Evolutionary conservation across 37 sponge, comb jelly and placozoan species (phyloP).

Genomic region (Hexactinellida sp.): DNA sequence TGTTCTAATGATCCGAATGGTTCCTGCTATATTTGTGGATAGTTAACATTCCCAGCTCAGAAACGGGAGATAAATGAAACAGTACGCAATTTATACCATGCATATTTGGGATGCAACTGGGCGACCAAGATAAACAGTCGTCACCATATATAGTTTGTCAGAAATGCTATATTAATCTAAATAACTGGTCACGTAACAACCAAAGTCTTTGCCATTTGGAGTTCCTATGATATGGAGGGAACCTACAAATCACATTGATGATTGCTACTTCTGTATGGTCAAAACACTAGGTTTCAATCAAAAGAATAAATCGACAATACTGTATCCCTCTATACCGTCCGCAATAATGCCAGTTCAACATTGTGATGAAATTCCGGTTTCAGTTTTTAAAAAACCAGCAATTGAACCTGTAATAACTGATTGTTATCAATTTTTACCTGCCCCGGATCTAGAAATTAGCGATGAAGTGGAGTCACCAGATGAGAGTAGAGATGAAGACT

Average conservation of each 20-base stretch:
- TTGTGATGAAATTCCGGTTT: slow-evolving; percentile 16
- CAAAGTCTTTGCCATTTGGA: slow-evolving; percentile 11
- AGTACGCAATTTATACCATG: slow-evolving; percentile 12
- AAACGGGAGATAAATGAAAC: slow-evolving; percentile 8
- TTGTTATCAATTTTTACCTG: slow-evolving; percentile 12
- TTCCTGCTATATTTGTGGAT: slow-evolving; percentile 10
- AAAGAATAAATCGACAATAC: slow-evolving; percentile 1
- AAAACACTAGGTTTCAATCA: slow-evolving; percentile 18
- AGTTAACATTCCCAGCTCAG: neutral
- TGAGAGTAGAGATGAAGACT: neutral
- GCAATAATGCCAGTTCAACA: slow-evolving; percentile 10
- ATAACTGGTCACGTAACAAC: slow-evolving; percentile 19
- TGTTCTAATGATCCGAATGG: slow-evolving; percentile 14
- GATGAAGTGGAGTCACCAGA: slow-evolving; percentile 12
- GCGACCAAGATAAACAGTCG: slow-evolving; percentile 1
- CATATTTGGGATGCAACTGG: slow-evolving; percentile 7
- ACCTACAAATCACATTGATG: slow-evolving; percentile 1
- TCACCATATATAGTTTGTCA: slow-evolving; percentile 14
- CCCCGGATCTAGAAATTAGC: neutral
- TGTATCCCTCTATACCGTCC: slow-evolving; percentile 8
- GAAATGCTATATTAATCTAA: neutral
- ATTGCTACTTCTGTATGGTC: slow-evolving; percentile 17
- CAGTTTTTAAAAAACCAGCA: neutral
- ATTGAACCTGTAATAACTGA: slow-evolving; percentile 12
- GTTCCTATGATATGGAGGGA: slow-evolving; percentile 9